Percentiles rank a stretch among this genome's conserved stretches.
Evolutionary conservation across 2,888 invertebrate species (phyloP).

Genomic region (Biston stratarius): DNA sequence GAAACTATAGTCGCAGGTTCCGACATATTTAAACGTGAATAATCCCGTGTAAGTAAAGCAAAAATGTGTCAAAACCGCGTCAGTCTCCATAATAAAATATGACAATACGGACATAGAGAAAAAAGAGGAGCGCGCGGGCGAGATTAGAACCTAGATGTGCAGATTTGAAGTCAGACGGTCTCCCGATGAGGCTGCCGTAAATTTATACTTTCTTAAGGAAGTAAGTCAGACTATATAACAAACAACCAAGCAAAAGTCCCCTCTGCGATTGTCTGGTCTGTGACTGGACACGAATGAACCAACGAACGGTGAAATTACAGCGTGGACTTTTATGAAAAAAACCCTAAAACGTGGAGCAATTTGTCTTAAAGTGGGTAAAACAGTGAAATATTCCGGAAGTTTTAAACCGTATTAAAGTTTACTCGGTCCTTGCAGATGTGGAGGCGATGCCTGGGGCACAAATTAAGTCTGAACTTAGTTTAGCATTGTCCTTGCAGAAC

Average conservation of each 20-base stretch:
- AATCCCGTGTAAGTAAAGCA: too few species aligned
- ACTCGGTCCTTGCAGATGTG: slow-evolving; percentile 60
- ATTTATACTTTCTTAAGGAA: too few species aligned
- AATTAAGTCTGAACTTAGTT: neutral
- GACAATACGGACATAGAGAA: too few species aligned
- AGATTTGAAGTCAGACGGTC: too few species aligned
- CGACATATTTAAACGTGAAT: too few species aligned
- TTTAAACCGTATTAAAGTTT: slow-evolving; percentile 77
- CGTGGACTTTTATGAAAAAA: slow-evolving; percentile 57
- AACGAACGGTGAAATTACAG: slow-evolving; percentile 75
- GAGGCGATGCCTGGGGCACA: slow-evolving; percentile 52
- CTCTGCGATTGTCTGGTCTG: slow-evolving; percentile 14
- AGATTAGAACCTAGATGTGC: too few species aligned
- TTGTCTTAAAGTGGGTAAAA: slow-evolving; percentile 80
- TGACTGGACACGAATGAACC: slow-evolving; percentile 47
- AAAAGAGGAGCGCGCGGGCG: too few species aligned
- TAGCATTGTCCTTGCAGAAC: neutral
- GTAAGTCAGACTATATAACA: neutral
- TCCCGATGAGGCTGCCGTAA: too few species aligned
- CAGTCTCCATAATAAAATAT: too few species aligned
- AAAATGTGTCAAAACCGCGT: too few species aligned
- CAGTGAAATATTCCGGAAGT: slow-evolving; percentile 80
- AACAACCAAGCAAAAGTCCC: neutral
- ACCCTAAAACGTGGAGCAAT: slow-evolving; percentile 67
- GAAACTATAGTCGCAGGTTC: too few species aligned